Conservation (phyloP, 1,140 invertebrate species). For the Drosophila pruinosa region DNA sequence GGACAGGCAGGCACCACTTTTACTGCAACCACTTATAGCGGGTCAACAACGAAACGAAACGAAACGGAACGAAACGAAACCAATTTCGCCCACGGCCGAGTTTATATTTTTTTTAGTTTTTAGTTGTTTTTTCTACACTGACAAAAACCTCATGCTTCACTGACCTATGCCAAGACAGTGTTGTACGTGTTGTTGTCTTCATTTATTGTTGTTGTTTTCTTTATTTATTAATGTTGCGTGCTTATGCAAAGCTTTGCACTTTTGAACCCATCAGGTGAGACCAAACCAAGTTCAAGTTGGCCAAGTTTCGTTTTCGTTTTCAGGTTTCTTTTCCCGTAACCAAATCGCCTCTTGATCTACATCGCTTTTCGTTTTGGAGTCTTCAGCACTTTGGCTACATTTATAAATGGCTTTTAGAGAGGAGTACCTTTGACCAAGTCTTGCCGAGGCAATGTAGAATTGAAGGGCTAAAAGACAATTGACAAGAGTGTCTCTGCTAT, state of each 20-base stretch:
- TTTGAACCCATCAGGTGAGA: slow-evolving; percentile 44
- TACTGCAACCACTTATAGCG: slow-evolving; percentile 23
- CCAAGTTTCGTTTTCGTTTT: slow-evolving; percentile 58
- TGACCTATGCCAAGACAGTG: slow-evolving; percentile 68
- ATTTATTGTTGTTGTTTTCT: neutral
- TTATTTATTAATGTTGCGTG: slow-evolving; percentile 14
- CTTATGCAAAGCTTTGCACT: slow-evolving; percentile 55
- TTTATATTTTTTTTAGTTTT: slow-evolving; percentile 9
- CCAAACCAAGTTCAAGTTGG: slow-evolving; percentile 54
- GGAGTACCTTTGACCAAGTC: too few relatives aligned
- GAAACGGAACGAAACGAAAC: slow-evolving; percentile 5
- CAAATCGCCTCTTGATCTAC: too few relatives aligned
- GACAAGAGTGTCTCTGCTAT: too few relatives aligned
- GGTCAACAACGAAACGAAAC: slow-evolving; percentile 21
- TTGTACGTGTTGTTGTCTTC: slow-evolving; percentile 9
- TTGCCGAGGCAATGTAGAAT: too few relatives aligned
- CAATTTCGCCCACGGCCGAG: slow-evolving; percentile 28
- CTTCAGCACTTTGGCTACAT: too few relatives aligned
- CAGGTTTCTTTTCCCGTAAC: neutral
- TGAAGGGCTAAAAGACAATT: too few relatives aligned
- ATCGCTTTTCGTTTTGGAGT: too few relatives aligned
- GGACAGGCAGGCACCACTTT: neutral
- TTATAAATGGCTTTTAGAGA: too few relatives aligned
- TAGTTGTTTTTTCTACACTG: neutral
- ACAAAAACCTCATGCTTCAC: slow-evolving; percentile 57